These are phyloP conservation scores for Dasypus novemcinctus DNA, from an alignment of 2,113 vertebrate species.

Conservation along the genomic window DNA sequence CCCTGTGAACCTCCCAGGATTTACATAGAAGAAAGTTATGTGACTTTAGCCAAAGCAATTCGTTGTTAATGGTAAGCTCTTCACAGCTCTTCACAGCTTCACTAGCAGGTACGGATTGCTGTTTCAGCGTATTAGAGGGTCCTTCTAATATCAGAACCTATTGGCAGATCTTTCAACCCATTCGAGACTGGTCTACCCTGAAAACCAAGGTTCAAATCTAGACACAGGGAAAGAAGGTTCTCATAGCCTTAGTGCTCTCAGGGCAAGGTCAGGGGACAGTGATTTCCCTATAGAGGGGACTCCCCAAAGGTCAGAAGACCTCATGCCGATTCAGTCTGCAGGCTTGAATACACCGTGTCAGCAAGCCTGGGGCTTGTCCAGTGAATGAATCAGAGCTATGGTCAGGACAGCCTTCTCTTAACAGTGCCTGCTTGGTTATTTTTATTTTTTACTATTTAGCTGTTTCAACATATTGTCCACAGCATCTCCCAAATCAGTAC, in stretches of 20 bases:
- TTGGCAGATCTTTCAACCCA: neutral
- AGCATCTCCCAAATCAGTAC: neutral
- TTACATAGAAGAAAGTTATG: neutral
- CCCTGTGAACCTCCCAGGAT: neutral
- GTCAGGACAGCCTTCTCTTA: neutral
- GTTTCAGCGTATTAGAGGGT: neutral
- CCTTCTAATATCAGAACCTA: neutral
- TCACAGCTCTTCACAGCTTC: neutral
- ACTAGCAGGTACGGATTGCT: neutral
- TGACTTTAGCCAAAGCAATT: neutral
- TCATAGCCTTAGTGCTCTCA: neutral
- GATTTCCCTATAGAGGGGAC: neutral
- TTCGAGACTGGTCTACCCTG: neutral
- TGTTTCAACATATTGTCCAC: neutral
- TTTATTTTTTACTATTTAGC: neutral
- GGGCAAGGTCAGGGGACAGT: neutral
- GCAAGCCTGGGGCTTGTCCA: neutral
- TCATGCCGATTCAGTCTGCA: neutral
- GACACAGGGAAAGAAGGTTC: neutral
- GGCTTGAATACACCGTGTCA: neutral
- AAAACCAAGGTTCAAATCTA: neutral
- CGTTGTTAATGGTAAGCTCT: neutral
- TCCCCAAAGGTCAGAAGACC: neutral
- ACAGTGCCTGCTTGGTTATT: neutral
- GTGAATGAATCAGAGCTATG: neutral